These are phyloP conservation scores for Reinhardtius hippoglossoides DNA, from an alignment of 2,113 vertebrate species.

Conservation along the genomic window DNA sequence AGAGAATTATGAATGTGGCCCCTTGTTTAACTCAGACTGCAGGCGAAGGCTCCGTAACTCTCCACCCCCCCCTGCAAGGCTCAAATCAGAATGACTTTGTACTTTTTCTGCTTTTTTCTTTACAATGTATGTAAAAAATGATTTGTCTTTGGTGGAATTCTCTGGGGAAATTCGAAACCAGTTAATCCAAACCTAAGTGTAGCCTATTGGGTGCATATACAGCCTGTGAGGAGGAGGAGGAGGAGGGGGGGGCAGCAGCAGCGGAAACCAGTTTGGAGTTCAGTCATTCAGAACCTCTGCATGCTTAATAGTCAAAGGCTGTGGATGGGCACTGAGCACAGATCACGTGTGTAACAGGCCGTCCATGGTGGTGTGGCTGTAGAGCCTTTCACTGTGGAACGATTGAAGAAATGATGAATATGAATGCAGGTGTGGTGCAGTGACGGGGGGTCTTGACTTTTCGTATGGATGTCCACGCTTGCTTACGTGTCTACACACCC, in stretches of 20 bases:
- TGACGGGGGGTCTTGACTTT: conserved; percentile 4
- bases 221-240: conserved; percentile 24
- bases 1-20: conserved; percentile 57
- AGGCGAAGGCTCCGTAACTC: conserved; percentile 18
- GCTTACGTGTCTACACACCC: conserved; percentile 1
- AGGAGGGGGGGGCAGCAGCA: no score
- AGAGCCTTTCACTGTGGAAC: no score
- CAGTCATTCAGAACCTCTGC: conserved; percentile 66
- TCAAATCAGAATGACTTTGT: conserved; percentile 25
- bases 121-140: background rate
- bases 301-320: conserved; percentile 48
- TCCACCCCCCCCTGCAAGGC: conserved; percentile 13
- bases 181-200: conserved; percentile 14
- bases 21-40: conserved; percentile 54
- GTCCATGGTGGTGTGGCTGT: conserved; percentile 15
- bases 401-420: conserved; percentile 1
- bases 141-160: background rate
- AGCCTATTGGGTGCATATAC: conserved; percentile 23
- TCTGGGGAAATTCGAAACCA: conserved; percentile 18
- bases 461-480: background rate
- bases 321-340: conserved; percentile 36
- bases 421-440: conserved; percentile 28
- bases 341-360: conserved; percentile 13
- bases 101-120: background rate
- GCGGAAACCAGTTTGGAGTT: conserved; percentile 42